Conservation (phyloP, 2,888 invertebrate species). For the Terebella lapidaria region DNA sequence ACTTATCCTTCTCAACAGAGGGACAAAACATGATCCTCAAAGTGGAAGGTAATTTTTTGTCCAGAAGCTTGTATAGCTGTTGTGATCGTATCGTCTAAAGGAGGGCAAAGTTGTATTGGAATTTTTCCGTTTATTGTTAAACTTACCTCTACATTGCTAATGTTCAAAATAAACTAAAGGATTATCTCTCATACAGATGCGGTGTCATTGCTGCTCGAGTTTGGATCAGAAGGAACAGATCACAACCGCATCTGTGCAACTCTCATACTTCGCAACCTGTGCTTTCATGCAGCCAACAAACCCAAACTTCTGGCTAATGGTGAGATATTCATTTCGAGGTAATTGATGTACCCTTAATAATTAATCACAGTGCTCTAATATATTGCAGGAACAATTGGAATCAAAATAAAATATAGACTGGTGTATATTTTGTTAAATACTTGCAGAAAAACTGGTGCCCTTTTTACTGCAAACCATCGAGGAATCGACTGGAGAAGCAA, state of each 20-base stretch:
- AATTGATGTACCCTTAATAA: no score
- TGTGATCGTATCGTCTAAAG: no score
- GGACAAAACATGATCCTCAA: constrained; percentile 49
- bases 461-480: constrained; percentile 34
- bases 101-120: no score
- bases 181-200: constrained; percentile 34
- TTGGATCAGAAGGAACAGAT: constrained; percentile 30
- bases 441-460: constrained; percentile 41
- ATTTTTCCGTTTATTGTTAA: not conserved
- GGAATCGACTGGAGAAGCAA: constrained; percentile 24
- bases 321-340: no score
- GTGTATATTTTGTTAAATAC: no score
- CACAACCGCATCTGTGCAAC: constrained; percentile 32
- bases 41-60: constrained; percentile 40
- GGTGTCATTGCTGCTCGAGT: constrained; percentile 40
- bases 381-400: no score
- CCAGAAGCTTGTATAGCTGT: no score
- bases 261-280: constrained; percentile 44
- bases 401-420: no score
- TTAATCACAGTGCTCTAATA: no score
- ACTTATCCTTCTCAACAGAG: constrained; percentile 47
- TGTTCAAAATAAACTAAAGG: no score
- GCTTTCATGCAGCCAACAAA: constrained; percentile 46
- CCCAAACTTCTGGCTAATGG: constrained; percentile 47
- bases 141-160: not conserved